These are phyloP conservation scores for Ellobium chinense DNA, from an alignment of 2,888 invertebrate genomes.

Conservation along the genomic window DNA sequence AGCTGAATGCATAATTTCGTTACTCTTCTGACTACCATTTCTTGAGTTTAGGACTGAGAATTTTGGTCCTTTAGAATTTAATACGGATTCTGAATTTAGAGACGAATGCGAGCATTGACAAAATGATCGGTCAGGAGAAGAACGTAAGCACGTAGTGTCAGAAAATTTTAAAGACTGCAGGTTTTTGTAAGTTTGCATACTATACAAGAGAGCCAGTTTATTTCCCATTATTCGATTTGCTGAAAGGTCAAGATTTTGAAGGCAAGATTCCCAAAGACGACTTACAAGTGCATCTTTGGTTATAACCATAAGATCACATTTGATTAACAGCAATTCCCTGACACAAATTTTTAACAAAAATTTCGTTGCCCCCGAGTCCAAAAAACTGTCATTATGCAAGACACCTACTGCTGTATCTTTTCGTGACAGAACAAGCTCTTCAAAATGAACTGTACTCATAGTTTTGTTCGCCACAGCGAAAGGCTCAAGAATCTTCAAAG, in stretches of 20 bases:
- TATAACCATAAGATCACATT: not conserved
- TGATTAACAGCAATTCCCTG: not conserved
- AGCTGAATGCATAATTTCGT: no score
- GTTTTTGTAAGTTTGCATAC: no score
- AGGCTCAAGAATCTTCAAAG: not conserved
- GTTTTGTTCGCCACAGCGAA: not conserved
- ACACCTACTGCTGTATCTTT: not conserved
- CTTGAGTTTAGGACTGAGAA: not conserved
- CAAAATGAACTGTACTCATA: not conserved
- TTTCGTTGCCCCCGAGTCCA: not conserved
- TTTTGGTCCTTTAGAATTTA: no score
- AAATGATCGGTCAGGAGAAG: no score
- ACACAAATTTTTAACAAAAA: constrained; percentile 24
- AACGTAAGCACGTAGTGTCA: no score
- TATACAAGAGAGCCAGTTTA: not conserved
- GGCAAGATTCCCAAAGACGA: not conserved
- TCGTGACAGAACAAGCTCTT: not conserved
- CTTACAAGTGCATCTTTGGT: not conserved
- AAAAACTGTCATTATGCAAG: not conserved
- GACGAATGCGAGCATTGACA: no score
- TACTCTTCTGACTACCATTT: no score
- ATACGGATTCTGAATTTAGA: not conserved
- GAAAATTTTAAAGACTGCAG: no score
- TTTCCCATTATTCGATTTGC: not conserved
- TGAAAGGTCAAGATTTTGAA: not conserved